Evolutionary conservation across 2,797 vertebrate genomes (phyloP), one percentile per base, ranked within the genome.

Genomic region (Enteromius anoplus): DNA sequence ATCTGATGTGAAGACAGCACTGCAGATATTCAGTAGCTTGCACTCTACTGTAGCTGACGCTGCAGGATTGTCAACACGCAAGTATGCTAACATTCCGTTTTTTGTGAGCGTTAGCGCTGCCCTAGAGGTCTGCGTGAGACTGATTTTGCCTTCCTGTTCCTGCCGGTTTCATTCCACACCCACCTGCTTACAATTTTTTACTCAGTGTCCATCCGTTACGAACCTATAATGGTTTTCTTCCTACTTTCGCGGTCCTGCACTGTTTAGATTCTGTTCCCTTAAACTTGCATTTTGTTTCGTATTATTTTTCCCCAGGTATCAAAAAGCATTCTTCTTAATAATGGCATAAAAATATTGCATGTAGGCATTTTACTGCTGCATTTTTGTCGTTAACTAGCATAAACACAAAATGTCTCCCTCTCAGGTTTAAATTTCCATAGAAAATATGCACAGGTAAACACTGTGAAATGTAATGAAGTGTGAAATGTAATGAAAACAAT

Each of bases 1-100:
- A 42, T 82, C 23, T 82, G 80, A 82, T 66, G 80, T 75, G 65
- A 76, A 77, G 81, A 69, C 73, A 78, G 66, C 53, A 51, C 29
- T 83, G 82, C 82, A 62, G 51, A 83, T 62, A 71, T 78, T 78
- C 45, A 66, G 62, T 21, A 78, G 37, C 72, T 66, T 60, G 47
- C 58, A 26, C 34, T 21, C 60, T 66, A 23, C 71, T 42, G 71
- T 65, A 82, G 81, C 81, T 83, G 73, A 83, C 37, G 4, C 73
- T 60, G 81, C 81, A 83, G 49, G 37, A 76, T 77, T 83, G 75
- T 77, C 23, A 75, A 77, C 64, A 66, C 1, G 17, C 23, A 45
- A 51, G 53, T 78, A 78, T 78, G 75, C 66, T 78, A 83, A 71
- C 66, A 71, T 78, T 71, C 55, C n/a, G 37, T 78, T 83, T 40